phyloP scores from a whole-genome alignment of 2,113 vertebrate genomes.

The Scopus umbretta region DNA sequence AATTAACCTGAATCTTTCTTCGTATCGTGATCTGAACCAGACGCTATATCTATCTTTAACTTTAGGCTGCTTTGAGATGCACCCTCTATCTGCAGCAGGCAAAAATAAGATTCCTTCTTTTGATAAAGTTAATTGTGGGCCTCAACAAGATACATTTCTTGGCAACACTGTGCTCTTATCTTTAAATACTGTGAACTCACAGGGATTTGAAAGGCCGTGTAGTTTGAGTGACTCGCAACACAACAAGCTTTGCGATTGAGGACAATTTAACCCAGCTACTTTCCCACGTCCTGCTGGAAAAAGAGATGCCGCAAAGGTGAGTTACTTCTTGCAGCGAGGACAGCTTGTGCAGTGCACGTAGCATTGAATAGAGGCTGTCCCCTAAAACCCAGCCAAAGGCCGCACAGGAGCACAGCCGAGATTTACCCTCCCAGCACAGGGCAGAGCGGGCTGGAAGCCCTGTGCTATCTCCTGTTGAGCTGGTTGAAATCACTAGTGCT shows the following conservation, averaged over 20 bases:
- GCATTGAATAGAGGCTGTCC: background rate
- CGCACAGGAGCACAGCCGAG: accelerated
- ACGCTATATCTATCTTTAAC: constrained; percentile 4
- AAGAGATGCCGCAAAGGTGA: background rate
- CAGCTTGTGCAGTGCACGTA: background rate
- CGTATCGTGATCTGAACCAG: constrained; percentile 7
- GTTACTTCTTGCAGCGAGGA: background rate
- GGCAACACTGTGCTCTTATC: background rate
- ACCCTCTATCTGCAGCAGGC: background rate
- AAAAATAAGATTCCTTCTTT: constrained; percentile 16
- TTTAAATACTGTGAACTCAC: background rate
- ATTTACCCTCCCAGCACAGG: accelerated
- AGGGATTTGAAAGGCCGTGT: background rate
- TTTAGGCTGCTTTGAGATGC: background rate
- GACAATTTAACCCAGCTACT: background rate
- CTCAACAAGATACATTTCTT: background rate
- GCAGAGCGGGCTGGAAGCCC: background rate
- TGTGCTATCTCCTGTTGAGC: background rate
- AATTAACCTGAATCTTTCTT: constrained; percentile 38
- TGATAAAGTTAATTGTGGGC: background rate
- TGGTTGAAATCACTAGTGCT: background rate
- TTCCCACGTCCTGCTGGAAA: background rate
- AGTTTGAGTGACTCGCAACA: background rate
- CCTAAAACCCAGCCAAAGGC: background rate
- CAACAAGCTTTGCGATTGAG: background rate